These are phyloP conservation scores for Drosophila punjabiensis DNA, from an alignment of 1,140 invertebrate genomes.

Conservation along the genomic window DNA sequence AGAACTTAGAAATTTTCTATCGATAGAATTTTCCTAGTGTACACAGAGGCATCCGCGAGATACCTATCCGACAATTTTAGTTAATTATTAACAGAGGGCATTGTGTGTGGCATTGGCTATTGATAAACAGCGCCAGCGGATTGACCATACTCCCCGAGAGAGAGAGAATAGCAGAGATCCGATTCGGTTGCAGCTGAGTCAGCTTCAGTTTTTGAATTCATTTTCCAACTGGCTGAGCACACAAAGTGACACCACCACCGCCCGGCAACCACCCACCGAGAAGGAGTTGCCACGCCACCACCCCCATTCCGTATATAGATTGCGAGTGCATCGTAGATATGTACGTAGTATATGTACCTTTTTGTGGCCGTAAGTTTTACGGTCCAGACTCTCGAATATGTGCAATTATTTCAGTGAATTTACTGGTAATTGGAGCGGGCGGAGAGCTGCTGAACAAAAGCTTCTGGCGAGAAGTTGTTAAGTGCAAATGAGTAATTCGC, in stretches of 20 bases:
- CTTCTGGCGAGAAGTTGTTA: constrained; percentile 22
- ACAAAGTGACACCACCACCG: constrained; percentile 52
- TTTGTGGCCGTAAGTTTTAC: constrained; percentile 47
- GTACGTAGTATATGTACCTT: constrained; percentile 17
- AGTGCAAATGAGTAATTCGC: constrained; percentile 32
- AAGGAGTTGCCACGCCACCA: not conserved
- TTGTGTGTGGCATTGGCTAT: constrained; percentile 36
- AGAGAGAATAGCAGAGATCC: constrained; percentile 1
- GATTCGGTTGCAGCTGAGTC: constrained; percentile 42
- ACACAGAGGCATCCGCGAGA: constrained; percentile 1
- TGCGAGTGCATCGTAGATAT: constrained; percentile 21
- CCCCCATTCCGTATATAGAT: not conserved
- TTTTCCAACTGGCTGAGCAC: constrained; percentile 75
- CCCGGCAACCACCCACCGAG: constrained; percentile 4
- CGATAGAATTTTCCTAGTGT: constrained; percentile 4
- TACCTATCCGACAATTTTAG: constrained; percentile 26
- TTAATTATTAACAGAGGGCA: constrained; percentile 59
- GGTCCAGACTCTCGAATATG: constrained; percentile 57
- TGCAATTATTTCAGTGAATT: constrained; percentile 74
- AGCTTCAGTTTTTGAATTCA: constrained; percentile 69
- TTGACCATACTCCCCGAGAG: constrained; percentile 4
- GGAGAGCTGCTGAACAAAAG: constrained; percentile 21
- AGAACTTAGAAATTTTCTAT: not conserved
- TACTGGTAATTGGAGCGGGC: constrained; percentile 58
- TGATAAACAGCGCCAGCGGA: constrained; percentile 28